A percentile compares a stretch with the other conserved stretches of the same genome.
Evolutionary conservation across 2,888 invertebrate genomes (phyloP).

Genomic region (Watsonalla cultraria): DNA sequence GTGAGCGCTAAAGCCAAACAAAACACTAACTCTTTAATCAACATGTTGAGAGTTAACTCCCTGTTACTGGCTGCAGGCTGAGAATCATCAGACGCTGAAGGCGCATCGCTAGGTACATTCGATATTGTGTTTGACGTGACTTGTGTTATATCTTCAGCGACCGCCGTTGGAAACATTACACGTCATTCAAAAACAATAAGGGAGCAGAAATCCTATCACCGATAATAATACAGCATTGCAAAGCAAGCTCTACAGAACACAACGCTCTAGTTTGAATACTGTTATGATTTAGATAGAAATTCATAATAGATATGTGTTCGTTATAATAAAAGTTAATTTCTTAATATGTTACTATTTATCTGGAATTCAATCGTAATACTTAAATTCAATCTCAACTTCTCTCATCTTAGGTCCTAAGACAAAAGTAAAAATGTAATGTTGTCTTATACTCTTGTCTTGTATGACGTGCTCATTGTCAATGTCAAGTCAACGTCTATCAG

Average conservation of each 20-base stretch:
- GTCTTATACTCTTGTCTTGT: too few species aligned
- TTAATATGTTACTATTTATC: not conserved
- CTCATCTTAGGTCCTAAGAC: too few species aligned
- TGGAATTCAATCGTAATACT: too few species aligned
- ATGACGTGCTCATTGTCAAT: too few species aligned
- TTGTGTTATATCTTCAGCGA: slow-evolving; percentile 66
- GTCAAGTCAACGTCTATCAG: too few species aligned
- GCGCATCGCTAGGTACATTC: slow-evolving; percentile 61
- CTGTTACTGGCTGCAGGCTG: slow-evolving; percentile 53
- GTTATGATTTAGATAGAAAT: slow-evolving; percentile 24
- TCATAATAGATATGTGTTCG: slow-evolving; percentile 35
- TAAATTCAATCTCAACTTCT: too few species aligned
- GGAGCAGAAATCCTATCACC: slow-evolving; percentile 38
- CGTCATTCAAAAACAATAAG: slow-evolving; percentile 70
- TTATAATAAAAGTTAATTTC: not conserved
- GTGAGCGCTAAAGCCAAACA: slow-evolving; percentile 81
- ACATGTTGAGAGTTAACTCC: slow-evolving; percentile 72
- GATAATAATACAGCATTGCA: slow-evolving; percentile 46
- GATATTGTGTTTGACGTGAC: slow-evolving; percentile 63
- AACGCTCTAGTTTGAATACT: slow-evolving; percentile 16
- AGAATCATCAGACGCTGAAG: slow-evolving; percentile 49
- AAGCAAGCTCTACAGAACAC: slow-evolving; percentile 16
- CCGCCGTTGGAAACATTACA: slow-evolving; percentile 77
- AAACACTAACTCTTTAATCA: slow-evolving; percentile 82
- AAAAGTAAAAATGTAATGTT: too few species aligned